A percentile compares a stretch with the other conserved stretches of the same genome.
Evolutionary conservation across 2,113 vertebrate species (phyloP).

Genomic region (Ranitomeya imitator): DNA sequence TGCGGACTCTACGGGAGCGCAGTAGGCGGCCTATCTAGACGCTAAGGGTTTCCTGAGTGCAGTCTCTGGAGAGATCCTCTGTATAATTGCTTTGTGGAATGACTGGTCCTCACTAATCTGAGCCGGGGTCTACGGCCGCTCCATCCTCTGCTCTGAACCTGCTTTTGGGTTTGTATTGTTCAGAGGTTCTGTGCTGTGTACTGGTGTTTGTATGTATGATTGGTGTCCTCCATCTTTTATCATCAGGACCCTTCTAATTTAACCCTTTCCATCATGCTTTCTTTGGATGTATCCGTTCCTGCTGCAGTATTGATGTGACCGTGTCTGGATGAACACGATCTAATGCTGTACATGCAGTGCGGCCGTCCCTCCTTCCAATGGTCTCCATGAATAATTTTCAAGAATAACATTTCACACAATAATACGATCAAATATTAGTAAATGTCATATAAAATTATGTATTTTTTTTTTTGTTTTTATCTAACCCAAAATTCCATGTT

Average conservation of each 20-base stretch:
- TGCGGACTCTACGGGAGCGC: not conserved
- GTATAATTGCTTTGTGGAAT: conserved; percentile 48
- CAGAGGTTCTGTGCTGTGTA: conserved; percentile 36
- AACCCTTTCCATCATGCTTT: not conserved
- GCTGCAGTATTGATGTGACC: not conserved
- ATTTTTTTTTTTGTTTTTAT: not conserved
- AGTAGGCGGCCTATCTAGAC: conserved; percentile 13
- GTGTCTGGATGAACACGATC: not conserved
- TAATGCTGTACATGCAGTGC: not conserved
- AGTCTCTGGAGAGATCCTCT: not conserved
- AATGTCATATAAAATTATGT: not conserved
- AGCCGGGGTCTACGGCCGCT: conserved; percentile 68
- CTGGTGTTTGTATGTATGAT: not conserved
- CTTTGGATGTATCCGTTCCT: not conserved
- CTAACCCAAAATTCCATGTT: no score
- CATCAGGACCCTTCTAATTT: not conserved
- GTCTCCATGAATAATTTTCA: not conserved
- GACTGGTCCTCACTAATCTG: conserved; percentile 63
- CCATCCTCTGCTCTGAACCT: conserved; percentile 72
- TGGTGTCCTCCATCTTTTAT: conserved; percentile 8
- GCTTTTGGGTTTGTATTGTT: conserved; percentile 64
- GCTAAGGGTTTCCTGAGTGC: conserved; percentile 17
- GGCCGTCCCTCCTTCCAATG: not conserved
- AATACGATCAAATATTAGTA: not conserved
- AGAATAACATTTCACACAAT: not conserved